Percentiles rank a stretch among this genome's conserved stretches.
Conservation (phyloP, 2,113 vertebrate species). For the Pavo muticus region DNA sequence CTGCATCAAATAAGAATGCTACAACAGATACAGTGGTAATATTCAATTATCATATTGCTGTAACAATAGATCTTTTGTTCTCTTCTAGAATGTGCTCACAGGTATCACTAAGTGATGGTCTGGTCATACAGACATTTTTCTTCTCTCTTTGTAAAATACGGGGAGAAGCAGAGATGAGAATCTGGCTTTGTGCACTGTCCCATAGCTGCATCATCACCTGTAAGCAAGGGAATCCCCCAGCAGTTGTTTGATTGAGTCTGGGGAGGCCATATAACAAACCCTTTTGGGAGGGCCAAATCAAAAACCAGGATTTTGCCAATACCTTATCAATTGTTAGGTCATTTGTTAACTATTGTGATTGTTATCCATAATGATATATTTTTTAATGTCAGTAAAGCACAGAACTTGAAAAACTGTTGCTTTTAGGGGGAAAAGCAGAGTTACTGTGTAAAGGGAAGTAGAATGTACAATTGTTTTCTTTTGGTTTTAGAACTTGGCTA, state of each 20-base stretch:
- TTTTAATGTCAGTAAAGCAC: background rate
- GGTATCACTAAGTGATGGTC: background rate
- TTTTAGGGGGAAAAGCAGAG: background rate
- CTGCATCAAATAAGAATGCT: background rate
- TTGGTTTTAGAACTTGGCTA: conserved; percentile 27
- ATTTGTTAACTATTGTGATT: background rate
- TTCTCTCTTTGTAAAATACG: background rate
- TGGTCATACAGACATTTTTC: background rate
- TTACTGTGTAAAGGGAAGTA: background rate
- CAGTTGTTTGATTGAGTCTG: background rate
- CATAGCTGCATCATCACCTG: background rate
- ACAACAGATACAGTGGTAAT: background rate
- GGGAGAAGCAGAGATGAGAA: background rate
- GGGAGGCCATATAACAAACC: background rate
- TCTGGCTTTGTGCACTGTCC: background rate
- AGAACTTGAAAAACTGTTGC: background rate
- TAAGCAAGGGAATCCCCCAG: background rate
- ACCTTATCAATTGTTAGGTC: background rate
- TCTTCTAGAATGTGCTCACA: background rate
- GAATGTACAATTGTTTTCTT: background rate
- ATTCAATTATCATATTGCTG: background rate
- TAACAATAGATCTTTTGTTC: background rate
- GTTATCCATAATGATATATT: background rate
- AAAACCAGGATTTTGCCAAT: background rate
- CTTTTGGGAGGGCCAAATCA: rapidly evolving